Evolutionary conservation across 2,797 vertebrate species (phyloP).

Genomic region (Eulemur albifrons): DNA sequence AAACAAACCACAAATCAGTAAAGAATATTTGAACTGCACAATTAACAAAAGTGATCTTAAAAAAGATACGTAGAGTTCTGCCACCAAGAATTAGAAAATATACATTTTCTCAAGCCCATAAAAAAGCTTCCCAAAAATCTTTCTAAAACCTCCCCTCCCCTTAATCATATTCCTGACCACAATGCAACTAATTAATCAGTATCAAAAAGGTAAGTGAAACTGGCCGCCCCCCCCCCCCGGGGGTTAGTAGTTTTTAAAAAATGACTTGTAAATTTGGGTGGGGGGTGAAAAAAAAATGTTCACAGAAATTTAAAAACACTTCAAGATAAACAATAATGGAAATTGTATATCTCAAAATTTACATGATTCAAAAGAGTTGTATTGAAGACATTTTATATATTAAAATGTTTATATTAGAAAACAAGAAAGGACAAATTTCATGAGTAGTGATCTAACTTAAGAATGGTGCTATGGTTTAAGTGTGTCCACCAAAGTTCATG

Average conservation of each 20-base stretch:
- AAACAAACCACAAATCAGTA: background rate
- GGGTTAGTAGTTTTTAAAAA: too few relatives aligned
- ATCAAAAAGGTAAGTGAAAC: background rate
- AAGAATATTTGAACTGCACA: background rate
- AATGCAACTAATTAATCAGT: background rate
- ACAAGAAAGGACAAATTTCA: background rate
- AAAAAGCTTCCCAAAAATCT: background rate
- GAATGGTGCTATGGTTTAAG: background rate
- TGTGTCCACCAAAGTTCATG: background rate
- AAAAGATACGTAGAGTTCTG: background rate
- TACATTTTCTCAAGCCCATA: background rate
- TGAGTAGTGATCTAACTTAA: background rate
- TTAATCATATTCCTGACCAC: background rate
- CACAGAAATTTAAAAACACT: background rate
- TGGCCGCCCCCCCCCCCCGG: background rate
- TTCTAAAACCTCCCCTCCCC: background rate
- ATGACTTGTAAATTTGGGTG: too few relatives aligned
- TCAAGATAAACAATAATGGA: background rate
- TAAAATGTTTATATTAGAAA: background rate
- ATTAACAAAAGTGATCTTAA: background rate
- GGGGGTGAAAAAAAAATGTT: background rate
- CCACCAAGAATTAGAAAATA: background rate
- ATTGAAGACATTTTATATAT: background rate
- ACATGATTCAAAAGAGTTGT: background rate
- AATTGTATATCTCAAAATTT: background rate